Evolutionary conservation across 2,113 vertebrate species (phyloP).

Genomic region (Harpagus bidentatus): DNA sequence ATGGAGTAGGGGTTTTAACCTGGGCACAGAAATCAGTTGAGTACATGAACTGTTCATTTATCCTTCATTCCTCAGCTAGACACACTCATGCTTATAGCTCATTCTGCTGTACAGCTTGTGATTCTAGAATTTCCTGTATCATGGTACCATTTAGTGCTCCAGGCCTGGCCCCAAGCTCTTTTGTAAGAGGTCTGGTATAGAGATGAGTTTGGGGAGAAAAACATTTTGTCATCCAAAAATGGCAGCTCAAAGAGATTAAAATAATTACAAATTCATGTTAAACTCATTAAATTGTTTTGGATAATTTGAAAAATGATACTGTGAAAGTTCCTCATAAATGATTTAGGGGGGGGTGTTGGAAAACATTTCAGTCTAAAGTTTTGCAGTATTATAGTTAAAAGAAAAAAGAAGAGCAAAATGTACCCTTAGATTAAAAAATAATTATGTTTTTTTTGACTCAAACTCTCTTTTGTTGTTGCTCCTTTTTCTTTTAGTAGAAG

Average conservation of each 20-base stretch:
- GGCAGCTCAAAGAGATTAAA: constrained; percentile 49
- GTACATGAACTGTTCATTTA: background rate
- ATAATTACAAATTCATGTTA: constrained; percentile 56
- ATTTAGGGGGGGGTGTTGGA: background rate
- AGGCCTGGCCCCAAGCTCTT: constrained; percentile 16
- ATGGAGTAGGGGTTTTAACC: fast-evolving
- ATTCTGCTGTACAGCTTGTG: background rate
- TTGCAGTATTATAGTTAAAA: background rate
- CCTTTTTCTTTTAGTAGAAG: background rate
- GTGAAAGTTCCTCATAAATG: background rate
- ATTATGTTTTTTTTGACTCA: background rate
- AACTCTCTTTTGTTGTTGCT: background rate
- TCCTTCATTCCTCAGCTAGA: background rate
- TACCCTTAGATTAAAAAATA: background rate
- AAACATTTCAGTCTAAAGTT: constrained; percentile 13
- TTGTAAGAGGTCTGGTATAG: background rate
- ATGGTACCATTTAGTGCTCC: background rate
- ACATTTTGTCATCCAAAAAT: constrained; percentile 55
- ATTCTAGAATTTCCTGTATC: background rate
- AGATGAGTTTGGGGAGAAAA: constrained; percentile 37
- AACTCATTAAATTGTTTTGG: constrained; percentile 61
- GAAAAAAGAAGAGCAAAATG: background rate
- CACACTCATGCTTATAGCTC: background rate
- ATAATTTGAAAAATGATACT: background rate
- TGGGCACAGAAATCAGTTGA: background rate